These are phyloP conservation scores for Drosophila tsacasi DNA, from an alignment of 1,140 invertebrate species.

Conservation along the genomic window DNA sequence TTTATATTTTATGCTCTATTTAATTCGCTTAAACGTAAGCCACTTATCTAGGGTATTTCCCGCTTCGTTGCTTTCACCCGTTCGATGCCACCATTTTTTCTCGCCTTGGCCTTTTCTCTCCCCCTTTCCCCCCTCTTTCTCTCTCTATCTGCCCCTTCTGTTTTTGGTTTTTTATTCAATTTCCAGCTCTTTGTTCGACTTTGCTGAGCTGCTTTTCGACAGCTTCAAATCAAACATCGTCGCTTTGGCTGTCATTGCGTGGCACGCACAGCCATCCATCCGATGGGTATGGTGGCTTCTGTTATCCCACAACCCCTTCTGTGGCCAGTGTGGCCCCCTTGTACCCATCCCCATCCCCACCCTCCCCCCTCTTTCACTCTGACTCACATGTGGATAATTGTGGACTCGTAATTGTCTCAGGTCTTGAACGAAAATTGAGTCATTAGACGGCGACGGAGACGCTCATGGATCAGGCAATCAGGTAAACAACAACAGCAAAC, in stretches of 20 bases:
- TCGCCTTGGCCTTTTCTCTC: not conserved
- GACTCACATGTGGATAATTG: conserved; percentile 70
- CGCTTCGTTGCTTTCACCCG: conserved; percentile 14
- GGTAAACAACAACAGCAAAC: conserved; percentile 38
- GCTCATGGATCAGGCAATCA: conserved; percentile 45
- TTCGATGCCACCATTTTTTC: conserved; percentile 10
- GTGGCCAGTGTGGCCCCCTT: not conserved
- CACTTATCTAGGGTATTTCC: conserved; percentile 28
- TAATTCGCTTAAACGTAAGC: conserved; percentile 20
- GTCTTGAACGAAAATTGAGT: conserved; percentile 71
- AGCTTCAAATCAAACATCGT: conserved; percentile 73
- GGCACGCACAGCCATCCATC: conserved; percentile 52
- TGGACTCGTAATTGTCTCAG: conserved; percentile 68
- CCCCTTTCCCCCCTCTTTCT: no score
- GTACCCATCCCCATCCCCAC: not conserved
- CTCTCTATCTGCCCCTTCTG: not conserved
- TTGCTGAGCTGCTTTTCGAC: conserved; percentile 63
- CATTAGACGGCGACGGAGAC: conserved; percentile 54
- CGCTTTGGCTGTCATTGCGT: conserved; percentile 64
- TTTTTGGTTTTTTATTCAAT: conserved; percentile 11
- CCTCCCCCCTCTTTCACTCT: not conserved
- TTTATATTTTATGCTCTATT: not conserved
- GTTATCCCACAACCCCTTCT: not conserved
- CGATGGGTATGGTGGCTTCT: not conserved
- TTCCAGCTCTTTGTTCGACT: conserved; percentile 23